phyloP scores from a whole-genome alignment of 2,888 invertebrate genomes.

The Mythimna impura region DNA sequence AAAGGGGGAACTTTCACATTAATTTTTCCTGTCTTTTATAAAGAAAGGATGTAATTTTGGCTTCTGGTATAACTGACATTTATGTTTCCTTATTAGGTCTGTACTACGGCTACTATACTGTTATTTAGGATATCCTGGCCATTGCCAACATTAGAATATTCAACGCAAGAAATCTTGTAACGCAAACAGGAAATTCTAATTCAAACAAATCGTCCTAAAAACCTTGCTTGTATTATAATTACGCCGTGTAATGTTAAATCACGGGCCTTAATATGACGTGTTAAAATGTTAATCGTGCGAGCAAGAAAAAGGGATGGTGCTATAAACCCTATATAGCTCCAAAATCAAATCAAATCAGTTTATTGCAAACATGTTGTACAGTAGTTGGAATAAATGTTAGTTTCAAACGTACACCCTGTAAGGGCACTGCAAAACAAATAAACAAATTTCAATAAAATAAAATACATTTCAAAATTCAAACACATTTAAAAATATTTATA shows the following conservation, averaged over 20 bases:
- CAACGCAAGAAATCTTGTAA: constrained; percentile 14
- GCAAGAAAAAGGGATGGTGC: no score
- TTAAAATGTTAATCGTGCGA: no score
- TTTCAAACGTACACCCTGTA: no score
- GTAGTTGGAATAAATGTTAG: no score
- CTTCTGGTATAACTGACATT: constrained; percentile 37
- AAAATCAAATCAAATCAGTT: no score
- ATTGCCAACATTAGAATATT: constrained; percentile 30
- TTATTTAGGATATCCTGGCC: constrained; percentile 57
- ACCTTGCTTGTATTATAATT: constrained; percentile 10
- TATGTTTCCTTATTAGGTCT: constrained; percentile 58
- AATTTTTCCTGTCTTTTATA: constrained; percentile 10
- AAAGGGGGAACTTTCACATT: constrained; percentile 3
- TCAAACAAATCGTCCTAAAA: constrained; percentile 12
- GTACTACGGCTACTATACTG: constrained; percentile 7
- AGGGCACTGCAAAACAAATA: no score
- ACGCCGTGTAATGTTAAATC: neutral
- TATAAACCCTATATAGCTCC: no score
- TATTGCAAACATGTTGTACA: no score
- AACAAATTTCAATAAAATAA: no score
- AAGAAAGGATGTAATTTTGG: constrained; percentile 41
- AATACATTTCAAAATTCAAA: no score
- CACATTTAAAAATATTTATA: no score
- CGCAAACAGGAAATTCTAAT: constrained; percentile 29
- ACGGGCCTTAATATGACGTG: no score